Evolutionary conservation across 1,140 invertebrate genomes (phyloP).

Genomic region (Penaeus vannamei): DNA sequence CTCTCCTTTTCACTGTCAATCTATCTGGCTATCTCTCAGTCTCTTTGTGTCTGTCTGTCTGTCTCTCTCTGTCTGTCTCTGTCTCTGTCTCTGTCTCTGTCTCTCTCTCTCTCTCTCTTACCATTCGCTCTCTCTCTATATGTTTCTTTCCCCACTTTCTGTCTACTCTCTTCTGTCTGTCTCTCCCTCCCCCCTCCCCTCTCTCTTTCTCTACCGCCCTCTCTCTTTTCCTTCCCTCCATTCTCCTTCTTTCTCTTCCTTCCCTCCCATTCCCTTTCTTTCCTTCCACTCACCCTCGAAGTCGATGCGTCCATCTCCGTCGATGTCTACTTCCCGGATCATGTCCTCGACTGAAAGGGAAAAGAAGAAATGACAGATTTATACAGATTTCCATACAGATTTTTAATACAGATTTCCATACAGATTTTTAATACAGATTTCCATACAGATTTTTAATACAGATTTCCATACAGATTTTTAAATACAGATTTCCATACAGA

Average conservation of each 20-base stretch:
- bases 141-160: no score
- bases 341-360: slow-evolving; percentile 87
- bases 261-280: not conserved
- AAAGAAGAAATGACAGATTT: slow-evolving; percentile 61
- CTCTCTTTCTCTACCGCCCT: not conserved
- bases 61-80: no score
- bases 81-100: no score
- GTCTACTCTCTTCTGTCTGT: not conserved
- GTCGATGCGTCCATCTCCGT: slow-evolving; percentile 90
- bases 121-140: no score
- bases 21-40: no score
- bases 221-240: not conserved
- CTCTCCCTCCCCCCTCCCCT: not conserved
- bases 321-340: slow-evolving; percentile 93
- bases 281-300: slow-evolving; percentile 81
- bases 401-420: not conserved
- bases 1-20: no score
- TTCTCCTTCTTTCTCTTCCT: not conserved
- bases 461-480: no score
- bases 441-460: slow-evolving; percentile 18
- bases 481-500: slow-evolving; percentile 41
- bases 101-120: no score
- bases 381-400: slow-evolving; percentile 32
- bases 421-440: slow-evolving; percentile 26
- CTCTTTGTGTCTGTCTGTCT: no score